Evolutionary conservation across 1,140 invertebrate species (phyloP).

Genomic region (Pogonus chalceus): DNA sequence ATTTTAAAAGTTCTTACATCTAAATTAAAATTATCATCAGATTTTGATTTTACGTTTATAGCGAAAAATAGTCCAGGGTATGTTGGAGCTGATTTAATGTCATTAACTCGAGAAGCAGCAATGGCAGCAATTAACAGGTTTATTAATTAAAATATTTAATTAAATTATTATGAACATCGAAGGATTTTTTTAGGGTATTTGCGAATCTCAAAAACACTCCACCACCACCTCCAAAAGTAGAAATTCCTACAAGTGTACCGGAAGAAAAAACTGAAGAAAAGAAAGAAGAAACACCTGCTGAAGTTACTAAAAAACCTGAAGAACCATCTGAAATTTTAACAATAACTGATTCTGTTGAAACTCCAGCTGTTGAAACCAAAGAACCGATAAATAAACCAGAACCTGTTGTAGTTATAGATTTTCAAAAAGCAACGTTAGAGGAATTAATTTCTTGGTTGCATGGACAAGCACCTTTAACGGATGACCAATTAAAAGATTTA

Average conservation of each 20-base stretch:
- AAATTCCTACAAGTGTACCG: no score
- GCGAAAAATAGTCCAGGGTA: constrained; percentile 88
- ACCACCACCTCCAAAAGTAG: no score
- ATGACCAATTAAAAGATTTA: constrained; percentile 49
- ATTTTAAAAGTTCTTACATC: constrained; percentile 64
- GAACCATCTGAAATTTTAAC: neutral
- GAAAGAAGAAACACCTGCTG: no score
- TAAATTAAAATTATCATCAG: constrained; percentile 53
- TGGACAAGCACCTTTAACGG: constrained; percentile 39
- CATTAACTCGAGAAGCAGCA: constrained; percentile 76
- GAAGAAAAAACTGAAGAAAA: no score
- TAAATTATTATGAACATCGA: no score
- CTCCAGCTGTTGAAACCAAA: neutral
- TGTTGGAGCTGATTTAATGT: constrained; percentile 89
- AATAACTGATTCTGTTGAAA: neutral
- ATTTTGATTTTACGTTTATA: constrained; percentile 60
- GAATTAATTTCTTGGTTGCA: constrained; percentile 46
- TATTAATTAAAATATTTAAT: neutral
- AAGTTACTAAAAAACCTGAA: neutral
- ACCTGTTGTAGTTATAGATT: neutral
- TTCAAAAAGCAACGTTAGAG: constrained; percentile 20
- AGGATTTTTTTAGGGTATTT: constrained; percentile 21
- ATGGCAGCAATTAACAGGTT: constrained; percentile 70
- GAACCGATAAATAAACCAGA: neutral
- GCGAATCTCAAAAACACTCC: constrained; percentile 18